These are phyloP conservation scores for Echinarachnius parma DNA, from an alignment of 53 echinoderm and acorn worm species.

Conservation along the genomic window DNA sequence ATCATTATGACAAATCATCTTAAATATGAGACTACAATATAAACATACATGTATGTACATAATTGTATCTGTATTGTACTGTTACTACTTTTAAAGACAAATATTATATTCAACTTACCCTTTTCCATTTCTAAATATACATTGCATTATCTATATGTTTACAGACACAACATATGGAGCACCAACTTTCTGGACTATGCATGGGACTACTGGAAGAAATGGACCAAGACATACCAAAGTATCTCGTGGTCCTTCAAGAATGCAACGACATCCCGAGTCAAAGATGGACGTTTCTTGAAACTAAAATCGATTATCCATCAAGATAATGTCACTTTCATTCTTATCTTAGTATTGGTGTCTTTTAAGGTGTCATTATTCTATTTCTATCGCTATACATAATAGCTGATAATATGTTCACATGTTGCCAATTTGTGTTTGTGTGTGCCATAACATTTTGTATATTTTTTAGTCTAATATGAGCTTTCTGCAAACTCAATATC, in stretches of 20 bases:
- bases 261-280: slow-evolving; percentile 5
- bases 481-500: too few species aligned
- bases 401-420: too few species aligned
- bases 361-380: too few species aligned
- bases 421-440: too few species aligned
- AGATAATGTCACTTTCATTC: too few species aligned
- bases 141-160: background rate
- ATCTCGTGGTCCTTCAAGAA: slow-evolving; percentile 18
- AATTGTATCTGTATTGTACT: too few species aligned
- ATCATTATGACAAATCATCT: too few species aligned
- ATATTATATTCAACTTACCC: background rate
- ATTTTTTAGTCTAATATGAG: too few species aligned
- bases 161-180: slow-evolving; percentile 18
- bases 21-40: too few species aligned
- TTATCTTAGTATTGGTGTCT: too few species aligned
- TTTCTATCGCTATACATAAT: too few species aligned
- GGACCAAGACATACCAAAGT: slow-evolving; percentile 22
- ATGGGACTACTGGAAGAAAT: slow-evolving; percentile 21
- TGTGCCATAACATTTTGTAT: background rate
- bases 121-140: background rate
- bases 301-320: slow-evolving; percentile 4
- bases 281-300: slow-evolving; percentile 17
- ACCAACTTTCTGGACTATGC: slow-evolving; percentile 42
- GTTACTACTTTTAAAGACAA: background rate
- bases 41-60: too few species aligned